These are phyloP conservation scores for Calcarius lapponicus DNA, from an alignment of 2,797 vertebrate species.

Conservation along the genomic window DNA sequence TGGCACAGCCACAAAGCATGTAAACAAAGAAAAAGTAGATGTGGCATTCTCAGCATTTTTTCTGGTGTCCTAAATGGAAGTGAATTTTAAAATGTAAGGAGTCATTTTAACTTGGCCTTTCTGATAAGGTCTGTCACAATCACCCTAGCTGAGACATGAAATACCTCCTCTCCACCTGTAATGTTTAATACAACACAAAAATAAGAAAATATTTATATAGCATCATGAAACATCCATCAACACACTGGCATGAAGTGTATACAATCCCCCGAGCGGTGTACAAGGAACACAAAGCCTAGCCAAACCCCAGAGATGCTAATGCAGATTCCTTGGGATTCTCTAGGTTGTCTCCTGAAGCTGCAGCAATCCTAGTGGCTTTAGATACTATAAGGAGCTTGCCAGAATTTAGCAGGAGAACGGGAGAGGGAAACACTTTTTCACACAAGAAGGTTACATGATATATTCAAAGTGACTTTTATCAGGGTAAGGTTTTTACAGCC, in stretches of 20 bases:
- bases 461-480: conserved; percentile 35
- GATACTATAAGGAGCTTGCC: not conserved
- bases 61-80: not conserved
- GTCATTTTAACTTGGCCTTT: not conserved
- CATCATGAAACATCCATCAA: conserved; percentile 45
- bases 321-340: conserved; percentile 58
- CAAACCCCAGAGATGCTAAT: conserved; percentile 20
- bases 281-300: conserved; percentile 22
- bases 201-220: conserved; percentile 47
- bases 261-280: conserved; percentile 22
- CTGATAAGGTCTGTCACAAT: not conserved
- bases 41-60: not conserved
- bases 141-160: not conserved
- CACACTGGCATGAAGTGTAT: conserved; percentile 28
- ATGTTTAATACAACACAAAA: conserved; percentile 37
- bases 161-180: not conserved
- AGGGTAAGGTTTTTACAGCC: conserved; percentile 8
- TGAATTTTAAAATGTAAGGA: conserved; percentile 8
- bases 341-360: conserved; percentile 37
- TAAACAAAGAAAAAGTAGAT: conserved; percentile 17
- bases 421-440: not conserved
- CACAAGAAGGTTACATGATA: not conserved
- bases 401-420: not conserved
- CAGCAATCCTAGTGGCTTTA: not conserved
- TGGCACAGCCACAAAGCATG: not conserved